A percentile compares a stretch with the other conserved stretches of the same genome.
These are phyloP conservation scores for Episyrphus balteatus DNA, from an alignment of 1,140 invertebrate species.

Conservation along the genomic window DNA sequence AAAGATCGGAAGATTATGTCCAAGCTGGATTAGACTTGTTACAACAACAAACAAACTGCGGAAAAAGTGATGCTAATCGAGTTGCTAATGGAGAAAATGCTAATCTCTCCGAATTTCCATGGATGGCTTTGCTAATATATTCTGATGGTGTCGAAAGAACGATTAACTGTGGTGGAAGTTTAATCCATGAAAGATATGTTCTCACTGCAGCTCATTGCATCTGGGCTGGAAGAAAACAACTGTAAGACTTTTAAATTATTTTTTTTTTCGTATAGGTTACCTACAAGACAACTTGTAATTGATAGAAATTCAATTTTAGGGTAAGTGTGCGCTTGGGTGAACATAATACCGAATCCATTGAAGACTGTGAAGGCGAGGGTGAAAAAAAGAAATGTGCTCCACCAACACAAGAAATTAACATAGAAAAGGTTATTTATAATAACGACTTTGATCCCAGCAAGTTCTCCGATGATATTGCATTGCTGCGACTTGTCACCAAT, in stretches of 20 bases:
- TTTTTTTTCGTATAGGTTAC: no score
- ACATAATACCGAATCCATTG: conserved; percentile 41
- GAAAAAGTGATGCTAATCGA: no score
- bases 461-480: conserved; percentile 53
- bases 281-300: no score
- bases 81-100: conserved; percentile 34
- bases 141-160: conserved; percentile 4
- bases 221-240: not conserved
- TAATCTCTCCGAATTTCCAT: no score
- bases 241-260: no score
- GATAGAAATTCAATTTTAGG: no score
- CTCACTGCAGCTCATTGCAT: conserved; percentile 53
- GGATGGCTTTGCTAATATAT: no score
- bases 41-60: no score
- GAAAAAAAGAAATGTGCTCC: conserved; percentile 25
- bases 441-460: conserved; percentile 43
- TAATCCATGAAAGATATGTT: no score
- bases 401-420: no score
- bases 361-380: conserved; percentile 40
- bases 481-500: conserved; percentile 36
- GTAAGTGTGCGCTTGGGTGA: conserved; percentile 49
- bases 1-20: no score
- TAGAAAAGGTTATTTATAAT: conserved; percentile 47
- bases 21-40: no score
- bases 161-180: conserved; percentile 35